Base-by-base conservation (phyloP, 2,888 invertebrate species). In the Nomada lathburiana region DNA sequence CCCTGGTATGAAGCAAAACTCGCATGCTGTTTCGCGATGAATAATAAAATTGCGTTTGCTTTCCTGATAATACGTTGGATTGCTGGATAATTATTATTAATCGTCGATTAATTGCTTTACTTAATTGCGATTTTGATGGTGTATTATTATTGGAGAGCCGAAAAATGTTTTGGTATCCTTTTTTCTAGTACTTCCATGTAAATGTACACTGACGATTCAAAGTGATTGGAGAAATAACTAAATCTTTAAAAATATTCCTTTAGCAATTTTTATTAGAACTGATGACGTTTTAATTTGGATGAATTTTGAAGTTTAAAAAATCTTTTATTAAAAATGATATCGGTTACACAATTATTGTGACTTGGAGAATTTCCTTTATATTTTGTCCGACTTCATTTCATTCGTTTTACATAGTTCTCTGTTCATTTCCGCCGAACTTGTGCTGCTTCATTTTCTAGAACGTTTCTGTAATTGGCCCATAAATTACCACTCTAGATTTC, bases 401-500 rank as follows among this genome's bases (percentile, higher is more conserved):
- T 55, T 42, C 42, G 26, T 50, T 64, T 67, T 20, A 10, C n/a
- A 13, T 20, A 42, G 16, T 67, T 36, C 16, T 20, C 9, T 7
- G 16, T 36, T 53, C 67, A 55, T 42, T 55, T 42, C 36, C 42
- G 26, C 20, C 36, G 5, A 53, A 67, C 10, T 42, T 20, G 42
- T 20, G 7, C 36, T 1, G 20, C 36, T 67, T 67, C 67, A 67
- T 67, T 67, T 55, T 67, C 36, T 23, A 67, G n/a, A 7, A 42
- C 20, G 67, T 55, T 42, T 23, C 23, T 23, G 20, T 67, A 55
- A 42, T 55, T 42, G 20, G 42, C 20, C 20, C 42, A 55, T 67
- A 67, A 67, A 55, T 55, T 53, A 36, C 65, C 52, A n/a, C 20
- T 23, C 18, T 55, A 53, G 42, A 67, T 42, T 67, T 67, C 55